Base-by-base conservation (phyloP, 2,888 invertebrate genomes). In the Phyllotreta cruciferae region DNA sequence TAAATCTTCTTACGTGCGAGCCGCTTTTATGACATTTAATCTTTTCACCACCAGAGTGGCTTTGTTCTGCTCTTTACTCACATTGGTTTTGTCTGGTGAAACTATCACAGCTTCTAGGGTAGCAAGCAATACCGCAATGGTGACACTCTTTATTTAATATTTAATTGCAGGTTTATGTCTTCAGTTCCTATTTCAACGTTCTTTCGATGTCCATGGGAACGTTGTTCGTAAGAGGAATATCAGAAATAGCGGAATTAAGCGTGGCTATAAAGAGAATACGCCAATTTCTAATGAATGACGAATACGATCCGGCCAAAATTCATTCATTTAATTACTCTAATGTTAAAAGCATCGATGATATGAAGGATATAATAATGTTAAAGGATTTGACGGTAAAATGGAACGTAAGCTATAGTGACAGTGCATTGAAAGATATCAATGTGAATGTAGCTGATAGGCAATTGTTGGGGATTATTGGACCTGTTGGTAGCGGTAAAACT, bases 21-120 rank as follows among this genome's bases (percentile, higher is more conserved):
- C 87, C 0, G 75, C 89, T 7, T 88, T 89, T 74, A 84, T 91
- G 81, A 89, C 90, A 0, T 90, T 90, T 76, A 89, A 91, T 78
- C 80, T 94, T 14, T 93, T 93, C 73, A 91, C 93, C 0, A 90
- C 92, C 13, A 87, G 94, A 74, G 82, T 92, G 24, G 90, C 94
- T 0, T 82, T 94, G 0, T 92, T 91, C 75, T 83, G 89, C 54
- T 89, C 92, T 0, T 85, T 94, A 34, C 75, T 92, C 0, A 84
- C 89, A 0, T 90, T 87, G 79, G 82, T 89, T 1, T 75, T 92
- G n/a, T 78, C 86, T 0, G 89, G 88, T 1, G 84, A 89, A 68
- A 75, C 80, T 1, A 82, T 94, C 68, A 87, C 89, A 0, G 89
- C 92, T 0, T 89, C 89, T 71, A 86, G 87, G 73, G 88, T 88